Conservation (phyloP, 2,888 invertebrate genomes). For the Meiosimyza decipiens region DNA sequence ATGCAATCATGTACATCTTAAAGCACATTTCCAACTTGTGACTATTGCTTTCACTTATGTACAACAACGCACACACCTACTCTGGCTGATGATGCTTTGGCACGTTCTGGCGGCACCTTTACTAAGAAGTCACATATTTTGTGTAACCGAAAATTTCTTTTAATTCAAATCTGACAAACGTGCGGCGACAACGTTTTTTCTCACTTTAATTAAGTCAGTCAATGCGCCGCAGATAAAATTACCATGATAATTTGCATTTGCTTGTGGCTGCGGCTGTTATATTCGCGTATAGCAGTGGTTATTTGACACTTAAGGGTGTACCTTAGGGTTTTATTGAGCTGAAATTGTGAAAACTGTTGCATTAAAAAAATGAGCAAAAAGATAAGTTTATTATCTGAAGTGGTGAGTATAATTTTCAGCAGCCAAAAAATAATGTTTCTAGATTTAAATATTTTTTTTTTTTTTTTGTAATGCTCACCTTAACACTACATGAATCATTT, state of each 20-base stretch:
- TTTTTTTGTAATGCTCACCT: neutral
- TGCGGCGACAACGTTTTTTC: constrained; percentile 6
- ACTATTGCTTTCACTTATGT: no score
- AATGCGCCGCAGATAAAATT: neutral
- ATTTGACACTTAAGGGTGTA: no score
- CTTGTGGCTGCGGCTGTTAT: neutral
- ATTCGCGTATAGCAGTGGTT: neutral
- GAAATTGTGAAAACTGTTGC: no score
- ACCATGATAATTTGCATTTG: neutral
- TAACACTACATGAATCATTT: neutral
- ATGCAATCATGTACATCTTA: no score
- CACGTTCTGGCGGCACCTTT: constrained; percentile 3
- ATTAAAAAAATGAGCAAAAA: no score
- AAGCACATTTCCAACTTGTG: no score
- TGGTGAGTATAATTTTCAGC: neutral
- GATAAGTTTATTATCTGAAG: no score
- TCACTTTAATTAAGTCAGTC: constrained; percentile 20
- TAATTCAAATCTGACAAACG: neutral
- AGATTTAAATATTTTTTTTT: no score
- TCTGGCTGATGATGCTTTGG: constrained; percentile 1
- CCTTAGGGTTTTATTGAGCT: no score
- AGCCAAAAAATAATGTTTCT: no score
- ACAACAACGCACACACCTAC: no score
- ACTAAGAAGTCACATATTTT: neutral
- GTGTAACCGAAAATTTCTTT: neutral